phyloP scores from a whole-genome alignment of 2,113 vertebrate species.

The Psettodes erumei region DNA sequence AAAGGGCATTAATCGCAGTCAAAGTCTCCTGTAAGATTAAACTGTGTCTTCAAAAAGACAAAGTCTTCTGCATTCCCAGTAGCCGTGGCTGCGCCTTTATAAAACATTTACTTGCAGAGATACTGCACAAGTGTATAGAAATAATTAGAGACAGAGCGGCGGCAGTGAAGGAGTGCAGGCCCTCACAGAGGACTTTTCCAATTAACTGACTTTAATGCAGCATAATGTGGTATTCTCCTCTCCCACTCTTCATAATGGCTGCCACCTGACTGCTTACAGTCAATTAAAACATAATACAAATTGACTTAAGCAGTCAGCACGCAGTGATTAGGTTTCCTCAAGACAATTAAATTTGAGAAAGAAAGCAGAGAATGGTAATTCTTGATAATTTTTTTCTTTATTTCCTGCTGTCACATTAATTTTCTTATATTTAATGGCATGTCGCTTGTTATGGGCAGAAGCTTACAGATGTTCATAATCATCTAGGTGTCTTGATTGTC shows the following conservation, averaged over 20 bases:
- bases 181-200: conserved; percentile 63
- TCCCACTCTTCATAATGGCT: conserved; percentile 65
- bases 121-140: conserved; percentile 40
- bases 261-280: conserved; percentile 67
- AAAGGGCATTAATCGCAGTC: conserved; percentile 60
- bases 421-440: conserved; percentile 42
- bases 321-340: conserved; percentile 62
- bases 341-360: conserved; percentile 60
- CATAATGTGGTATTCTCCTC: conserved; percentile 66
- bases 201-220: conserved; percentile 74
- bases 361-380: conserved; percentile 57
- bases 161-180: conserved; percentile 47
- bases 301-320: conserved; percentile 64
- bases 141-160: conserved; percentile 52
- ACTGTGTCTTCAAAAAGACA: conserved; percentile 28
- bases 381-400: conserved; percentile 30
- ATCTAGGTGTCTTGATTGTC: conserved; percentile 51
- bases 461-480: conserved; percentile 58
- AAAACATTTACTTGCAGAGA: conserved; percentile 53
- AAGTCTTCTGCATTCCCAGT: background rate
- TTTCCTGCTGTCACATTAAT: conserved; percentile 57
- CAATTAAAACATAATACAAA: conserved; percentile 78
- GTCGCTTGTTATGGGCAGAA: conserved; percentile 11
- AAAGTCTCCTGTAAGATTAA: conserved; percentile 41
- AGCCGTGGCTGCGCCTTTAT: background rate